phyloP scores from a whole-genome alignment of 2,888 invertebrate species.

The Lasioglossum vierecki region DNA sequence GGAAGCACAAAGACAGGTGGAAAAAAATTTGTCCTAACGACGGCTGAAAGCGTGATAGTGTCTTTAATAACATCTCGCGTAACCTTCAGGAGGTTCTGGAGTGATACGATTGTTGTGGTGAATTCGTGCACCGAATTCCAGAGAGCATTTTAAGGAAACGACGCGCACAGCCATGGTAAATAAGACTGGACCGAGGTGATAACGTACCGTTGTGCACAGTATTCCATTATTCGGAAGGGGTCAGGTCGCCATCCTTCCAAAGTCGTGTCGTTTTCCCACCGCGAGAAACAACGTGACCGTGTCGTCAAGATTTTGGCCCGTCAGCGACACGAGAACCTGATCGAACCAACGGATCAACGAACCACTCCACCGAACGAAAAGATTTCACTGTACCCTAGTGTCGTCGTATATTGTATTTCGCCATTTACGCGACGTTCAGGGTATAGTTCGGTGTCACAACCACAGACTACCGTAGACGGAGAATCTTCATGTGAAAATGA shows the following conservation, averaged over 20 bases:
- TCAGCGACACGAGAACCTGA: conserved; percentile 47
- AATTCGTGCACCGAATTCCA: conserved; percentile 26
- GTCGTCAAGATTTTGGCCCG: conserved; percentile 47
- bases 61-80: conserved; percentile 47
- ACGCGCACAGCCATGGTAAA: conserved; percentile 42
- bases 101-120: conserved; percentile 22
- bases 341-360: conserved; percentile 58
- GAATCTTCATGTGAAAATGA: background rate
- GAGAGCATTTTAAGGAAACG: conserved; percentile 14
- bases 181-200: conserved; percentile 31
- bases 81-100: conserved; percentile 50
- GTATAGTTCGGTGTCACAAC: conserved; percentile 61
- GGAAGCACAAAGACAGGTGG: conserved; percentile 51
- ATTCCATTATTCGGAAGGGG: conserved; percentile 81
- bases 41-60: conserved; percentile 50
- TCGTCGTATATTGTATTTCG: conserved; percentile 73
- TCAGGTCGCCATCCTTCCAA: conserved; percentile 80
- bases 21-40: conserved; percentile 58
- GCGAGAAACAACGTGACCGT: conserved; percentile 61
- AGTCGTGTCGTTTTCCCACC: conserved; percentile 69
- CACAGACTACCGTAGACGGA: background rate
- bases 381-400: conserved; percentile 68
- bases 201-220: conserved; percentile 79
- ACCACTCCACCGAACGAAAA: conserved; percentile 63
- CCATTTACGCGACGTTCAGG: conserved; percentile 77